Evolutionary conservation across 1,140 invertebrate genomes (phyloP), one percentile per base, ranked within the genome.

Genomic region (Tetramorium alpestre): DNA sequence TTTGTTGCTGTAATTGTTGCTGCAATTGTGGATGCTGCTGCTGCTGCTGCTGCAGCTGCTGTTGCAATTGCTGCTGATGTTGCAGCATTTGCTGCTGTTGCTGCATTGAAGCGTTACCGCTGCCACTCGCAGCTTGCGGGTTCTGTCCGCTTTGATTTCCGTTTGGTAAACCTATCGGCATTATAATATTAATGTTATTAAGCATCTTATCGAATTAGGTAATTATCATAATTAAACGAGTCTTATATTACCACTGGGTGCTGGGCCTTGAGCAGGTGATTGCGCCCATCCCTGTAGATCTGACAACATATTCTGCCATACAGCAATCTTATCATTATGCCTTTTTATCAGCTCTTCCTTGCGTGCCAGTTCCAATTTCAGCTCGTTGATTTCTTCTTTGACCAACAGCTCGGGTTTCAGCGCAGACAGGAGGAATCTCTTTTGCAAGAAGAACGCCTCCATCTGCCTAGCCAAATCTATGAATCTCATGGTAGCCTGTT

Each of bases 381-480:
- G 95, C 92, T 99, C 98, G 85, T 96, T 97, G 90, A 98, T 98
- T 93, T 99, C 98, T 95, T 99, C 98, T 95, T 98, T 98, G 1
- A 99, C 96, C 82, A 99, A 96, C 89, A 99, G 96, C 94, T 99
- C 98, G 0, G 98, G 98, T 94, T 99, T 99, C 72, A 99, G 96
- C 0, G 97, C 98, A 2, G 98, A 99, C 2, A 99, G 95, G 0
- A 99, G 95, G 93, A 99, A 98, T 92, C 98, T 96, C 94, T 99
- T 99, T 94, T 99, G 98, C 1, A 99, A 94, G 93, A 99, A 99
- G 94, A 98, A 99, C 1, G 98, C 98, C 95, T 99, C 98, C 97
- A 99, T 98, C 95, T 99, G 98, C 44, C 98, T 96, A 0, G 98
- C 98, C 47, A 98, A 95, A 94, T 99, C 98, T 51, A 99, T 97